Percentiles rank a stretch among this genome's conserved stretches.
These are phyloP conservation scores for Branchipolynoe longqiensis DNA, from an alignment of 2,888 invertebrate genomes.

Conservation along the genomic window DNA sequence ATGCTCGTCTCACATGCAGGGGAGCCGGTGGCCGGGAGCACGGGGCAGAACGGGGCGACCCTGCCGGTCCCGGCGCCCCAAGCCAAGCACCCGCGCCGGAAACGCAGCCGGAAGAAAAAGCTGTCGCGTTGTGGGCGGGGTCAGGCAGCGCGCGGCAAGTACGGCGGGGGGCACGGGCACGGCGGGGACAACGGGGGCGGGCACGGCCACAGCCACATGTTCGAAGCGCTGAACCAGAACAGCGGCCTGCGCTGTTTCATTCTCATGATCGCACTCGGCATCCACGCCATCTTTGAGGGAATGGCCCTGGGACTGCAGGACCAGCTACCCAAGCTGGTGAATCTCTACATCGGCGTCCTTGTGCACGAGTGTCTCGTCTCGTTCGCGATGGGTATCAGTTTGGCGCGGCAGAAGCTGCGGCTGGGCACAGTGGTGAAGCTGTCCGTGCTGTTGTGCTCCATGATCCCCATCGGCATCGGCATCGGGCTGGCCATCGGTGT, in stretches of 20 bases:
- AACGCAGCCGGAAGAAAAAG: neutral
- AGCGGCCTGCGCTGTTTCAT: constrained; percentile 72
- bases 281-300: constrained; percentile 81
- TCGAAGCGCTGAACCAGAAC: constrained; percentile 59
- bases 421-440: constrained; percentile 70
- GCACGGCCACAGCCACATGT: constrained; percentile 67
- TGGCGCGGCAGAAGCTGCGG: constrained; percentile 72
- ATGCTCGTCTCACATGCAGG: constrained; percentile 20
- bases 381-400: constrained; percentile 78
- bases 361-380: constrained; percentile 79
- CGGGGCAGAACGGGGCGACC: neutral
- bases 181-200: constrained; percentile 65
- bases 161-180: constrained; percentile 50
- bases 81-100: neutral
- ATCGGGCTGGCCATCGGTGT: constrained; percentile 74
- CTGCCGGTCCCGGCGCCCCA: neutral
- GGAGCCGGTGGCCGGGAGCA: neutral
- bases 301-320: constrained; percentile 79
- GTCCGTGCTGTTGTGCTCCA: constrained; percentile 73
- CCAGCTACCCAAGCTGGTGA: constrained; percentile 69
- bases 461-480: constrained; percentile 78
- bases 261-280: constrained; percentile 77
- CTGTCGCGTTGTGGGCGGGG: neutral
- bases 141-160: neutral
- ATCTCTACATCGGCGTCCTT: constrained; percentile 78